These are phyloP conservation scores for Calidris pugnax DNA, from an alignment of 2,113 vertebrate species.

Conservation along the genomic window DNA sequence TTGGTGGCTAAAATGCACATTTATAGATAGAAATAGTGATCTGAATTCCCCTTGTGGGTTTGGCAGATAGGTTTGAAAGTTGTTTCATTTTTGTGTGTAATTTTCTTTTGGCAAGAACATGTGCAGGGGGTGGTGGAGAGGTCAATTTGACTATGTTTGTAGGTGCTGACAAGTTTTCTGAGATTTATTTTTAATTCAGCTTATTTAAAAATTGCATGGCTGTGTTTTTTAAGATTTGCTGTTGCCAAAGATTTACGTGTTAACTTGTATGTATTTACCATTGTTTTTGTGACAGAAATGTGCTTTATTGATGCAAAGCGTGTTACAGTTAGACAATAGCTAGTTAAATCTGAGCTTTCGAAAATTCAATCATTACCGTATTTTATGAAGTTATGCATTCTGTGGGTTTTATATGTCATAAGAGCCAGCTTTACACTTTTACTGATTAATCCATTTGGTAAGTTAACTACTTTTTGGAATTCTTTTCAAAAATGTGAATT, in stretches of 20 bases:
- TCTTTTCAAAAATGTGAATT: not conserved
- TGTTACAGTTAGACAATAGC: not conserved
- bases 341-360: not conserved
- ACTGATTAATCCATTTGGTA: not conserved
- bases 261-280: not conserved
- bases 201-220: slow-evolving; percentile 11
- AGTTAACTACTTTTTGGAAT: not conserved
- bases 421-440: not conserved
- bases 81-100: not conserved
- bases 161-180: slow-evolving; percentile 28
- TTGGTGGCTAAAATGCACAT: not conserved
- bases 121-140: not conserved
- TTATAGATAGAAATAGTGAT: slow-evolving; percentile 48
- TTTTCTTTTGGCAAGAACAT: slow-evolving; percentile 50
- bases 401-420: not conserved
- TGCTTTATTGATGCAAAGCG: not conserved
- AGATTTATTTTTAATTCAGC: slow-evolving; percentile 25
- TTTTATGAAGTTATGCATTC: not conserved
- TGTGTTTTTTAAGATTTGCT: not conserved
- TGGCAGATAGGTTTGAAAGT: slow-evolving; percentile 22
- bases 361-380: not conserved
- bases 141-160: slow-evolving; percentile 49
- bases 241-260: not conserved
- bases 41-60: slow-evolving; percentile 45
- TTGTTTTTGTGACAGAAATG: not conserved